Evolutionary conservation across 2,113 vertebrate species (phyloP).

Genomic region (Python bivittatus): DNA sequence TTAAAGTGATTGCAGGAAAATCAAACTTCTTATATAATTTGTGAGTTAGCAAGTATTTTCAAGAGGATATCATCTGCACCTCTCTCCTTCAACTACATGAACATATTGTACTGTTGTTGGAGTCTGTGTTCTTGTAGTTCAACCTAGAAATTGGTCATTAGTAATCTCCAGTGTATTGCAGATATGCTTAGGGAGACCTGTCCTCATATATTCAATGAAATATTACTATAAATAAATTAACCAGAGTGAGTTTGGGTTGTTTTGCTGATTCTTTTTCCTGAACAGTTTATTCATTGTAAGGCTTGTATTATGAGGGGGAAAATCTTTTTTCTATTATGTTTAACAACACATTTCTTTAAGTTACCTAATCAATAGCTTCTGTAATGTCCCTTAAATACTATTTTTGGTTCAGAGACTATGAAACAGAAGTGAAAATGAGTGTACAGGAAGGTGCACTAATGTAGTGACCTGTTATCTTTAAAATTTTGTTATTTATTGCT

Average conservation of each 20-base stretch:
- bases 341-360: conserved; percentile 46
- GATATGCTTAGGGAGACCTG: not conserved
- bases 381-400: conserved; percentile 45
- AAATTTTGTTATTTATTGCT: conserved; percentile 6
- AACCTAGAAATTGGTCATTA: not conserved
- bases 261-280: not conserved
- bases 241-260: not conserved
- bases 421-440: conserved; percentile 26
- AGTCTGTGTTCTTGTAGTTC: not conserved
- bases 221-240: not conserved
- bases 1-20: not conserved
- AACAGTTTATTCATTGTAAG: not conserved
- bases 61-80: not conserved
- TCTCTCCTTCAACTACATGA: conserved; percentile 2
- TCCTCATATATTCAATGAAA: not conserved
- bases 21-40: not conserved
- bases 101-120: not conserved
- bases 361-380: conserved; percentile 55
- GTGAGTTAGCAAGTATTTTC: not conserved
- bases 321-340: conserved; percentile 30
- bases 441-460: conserved; percentile 11
- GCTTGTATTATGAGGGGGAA: conserved; percentile 6
- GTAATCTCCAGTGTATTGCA: conserved; percentile 1
- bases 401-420: conserved; percentile 58
- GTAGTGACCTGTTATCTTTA: conserved; percentile 29